Evolutionary conservation across 2,888 invertebrate species (phyloP).

Genomic region (Orthosia gracilis): DNA sequence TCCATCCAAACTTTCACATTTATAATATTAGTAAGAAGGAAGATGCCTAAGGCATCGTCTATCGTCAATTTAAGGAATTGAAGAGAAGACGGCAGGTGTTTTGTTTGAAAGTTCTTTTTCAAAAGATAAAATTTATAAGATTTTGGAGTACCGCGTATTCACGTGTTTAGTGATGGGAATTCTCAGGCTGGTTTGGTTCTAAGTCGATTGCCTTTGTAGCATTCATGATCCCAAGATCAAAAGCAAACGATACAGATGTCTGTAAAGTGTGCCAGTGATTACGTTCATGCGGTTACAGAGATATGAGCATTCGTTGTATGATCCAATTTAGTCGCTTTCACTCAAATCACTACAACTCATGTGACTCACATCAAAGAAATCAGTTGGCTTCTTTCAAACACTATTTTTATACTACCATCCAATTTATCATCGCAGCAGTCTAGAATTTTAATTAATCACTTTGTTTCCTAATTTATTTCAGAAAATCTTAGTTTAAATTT

Average conservation of each 20-base stretch:
- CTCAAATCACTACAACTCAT: constrained; percentile 49
- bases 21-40: too few species aligned
- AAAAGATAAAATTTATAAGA: too few species aligned
- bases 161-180: not conserved
- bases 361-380: constrained; percentile 56
- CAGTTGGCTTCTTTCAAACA: constrained; percentile 16
- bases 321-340: constrained; percentile 58
- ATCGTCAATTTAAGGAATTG: too few species aligned
- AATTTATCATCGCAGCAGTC: constrained; percentile 41
- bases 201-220: constrained; percentile 8
- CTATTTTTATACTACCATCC: constrained; percentile 31
- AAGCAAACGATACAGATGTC: constrained; percentile 41
- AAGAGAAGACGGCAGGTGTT: too few species aligned
- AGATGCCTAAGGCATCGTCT: too few species aligned
- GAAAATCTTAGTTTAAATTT: too few species aligned
- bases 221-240: constrained; percentile 45
- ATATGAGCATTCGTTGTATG: constrained; percentile 55
- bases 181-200: not conserved
- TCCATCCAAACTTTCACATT: too few species aligned
- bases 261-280: constrained; percentile 54
- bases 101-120: too few species aligned
- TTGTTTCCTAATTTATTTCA: constrained; percentile 32
- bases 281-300: constrained; percentile 56
- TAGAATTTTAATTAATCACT: constrained; percentile 38
- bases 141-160: too few species aligned